A percentile compares a stretch with the other conserved stretches of the same genome.
These are phyloP conservation scores for Cotesia vestalis DNA, from an alignment of 1,140 invertebrate species.

Conservation along the genomic window DNA sequence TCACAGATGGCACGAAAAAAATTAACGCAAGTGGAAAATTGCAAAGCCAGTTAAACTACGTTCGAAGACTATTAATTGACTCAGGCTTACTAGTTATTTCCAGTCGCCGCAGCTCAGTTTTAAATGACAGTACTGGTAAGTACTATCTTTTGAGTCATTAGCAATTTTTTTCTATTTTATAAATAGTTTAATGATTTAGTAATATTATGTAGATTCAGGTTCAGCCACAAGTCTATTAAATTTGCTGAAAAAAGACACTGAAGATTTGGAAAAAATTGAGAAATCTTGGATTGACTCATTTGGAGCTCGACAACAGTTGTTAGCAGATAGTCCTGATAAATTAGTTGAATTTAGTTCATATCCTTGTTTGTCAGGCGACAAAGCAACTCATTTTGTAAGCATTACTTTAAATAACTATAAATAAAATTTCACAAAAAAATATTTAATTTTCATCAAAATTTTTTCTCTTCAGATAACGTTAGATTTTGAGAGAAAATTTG, in stretches of 20 bases:
- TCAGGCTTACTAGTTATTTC: neutral
- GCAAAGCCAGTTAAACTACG: conserved; percentile 9
- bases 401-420: conserved; percentile 1
- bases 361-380: conserved; percentile 1
- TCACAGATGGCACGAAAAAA: neutral
- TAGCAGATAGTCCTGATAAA: neutral
- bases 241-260: too few species aligned
- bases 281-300: conserved; percentile 2
- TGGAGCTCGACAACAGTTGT: neutral
- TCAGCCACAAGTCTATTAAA: too few species aligned
- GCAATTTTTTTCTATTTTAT: neutral
- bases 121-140: neutral
- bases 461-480: neutral
- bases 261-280: neutral
- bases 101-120: neutral
- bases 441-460: too few species aligned
- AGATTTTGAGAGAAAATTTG: conserved; percentile 3
- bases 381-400: conserved; percentile 10
- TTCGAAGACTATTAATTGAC: conserved; percentile 9
- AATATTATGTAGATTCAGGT: neutral
- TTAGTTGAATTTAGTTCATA: too few species aligned
- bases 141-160: too few species aligned
- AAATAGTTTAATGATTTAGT: neutral
- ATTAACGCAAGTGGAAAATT: conserved; percentile 16
- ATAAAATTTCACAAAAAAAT: too few species aligned